Evolutionary conservation across 2,797 vertebrate genomes (phyloP).

Genomic region (Acomys russatus): DNA sequence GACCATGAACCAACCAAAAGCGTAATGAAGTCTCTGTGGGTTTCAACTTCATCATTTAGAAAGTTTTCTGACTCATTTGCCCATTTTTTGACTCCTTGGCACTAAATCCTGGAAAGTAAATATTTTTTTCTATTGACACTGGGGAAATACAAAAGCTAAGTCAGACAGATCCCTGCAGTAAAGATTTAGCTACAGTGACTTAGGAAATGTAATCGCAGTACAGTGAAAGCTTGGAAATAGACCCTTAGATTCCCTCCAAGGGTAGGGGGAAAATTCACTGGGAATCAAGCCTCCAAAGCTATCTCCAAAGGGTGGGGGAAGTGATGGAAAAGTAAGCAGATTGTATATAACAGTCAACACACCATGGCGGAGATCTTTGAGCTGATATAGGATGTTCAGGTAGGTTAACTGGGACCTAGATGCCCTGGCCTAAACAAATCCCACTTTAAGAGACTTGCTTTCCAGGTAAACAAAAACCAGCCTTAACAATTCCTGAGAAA

Average conservation of each 20-base stretch:
- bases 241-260: background rate
- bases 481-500: background rate
- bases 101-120: background rate
- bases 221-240: background rate
- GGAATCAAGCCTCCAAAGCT: background rate
- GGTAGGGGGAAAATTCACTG: background rate
- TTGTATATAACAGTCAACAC: background rate
- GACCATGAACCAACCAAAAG: background rate
- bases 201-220: background rate
- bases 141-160: background rate
- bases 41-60: constrained; percentile 22
- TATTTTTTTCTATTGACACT: constrained; percentile 15
- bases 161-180: background rate
- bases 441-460: too few relatives aligned
- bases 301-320: background rate
- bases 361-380: background rate
- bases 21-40: background rate
- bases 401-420: background rate
- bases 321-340: background rate
- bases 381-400: background rate
- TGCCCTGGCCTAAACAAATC: too few relatives aligned
- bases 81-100: constrained; percentile 12
- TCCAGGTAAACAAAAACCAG: background rate
- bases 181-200: background rate
- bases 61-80: background rate